Evolutionary conservation across 92 coral and sea anemone genomes (phyloP).

Genomic region (Parazoanthus darwini): DNA sequence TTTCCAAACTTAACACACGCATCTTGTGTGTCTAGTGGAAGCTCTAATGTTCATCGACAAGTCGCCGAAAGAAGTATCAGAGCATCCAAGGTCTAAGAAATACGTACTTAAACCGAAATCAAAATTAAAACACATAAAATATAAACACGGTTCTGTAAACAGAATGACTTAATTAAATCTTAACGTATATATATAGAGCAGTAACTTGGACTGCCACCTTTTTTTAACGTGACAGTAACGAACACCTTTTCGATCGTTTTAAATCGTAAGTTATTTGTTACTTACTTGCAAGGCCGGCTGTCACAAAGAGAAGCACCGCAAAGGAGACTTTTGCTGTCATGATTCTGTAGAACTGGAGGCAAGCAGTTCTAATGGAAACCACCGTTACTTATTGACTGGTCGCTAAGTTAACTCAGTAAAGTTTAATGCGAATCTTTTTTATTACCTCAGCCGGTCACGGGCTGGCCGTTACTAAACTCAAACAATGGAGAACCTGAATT

Average conservation of each 20-base stretch:
- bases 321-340: background rate
- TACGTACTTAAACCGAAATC: background rate
- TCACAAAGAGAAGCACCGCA: background rate
- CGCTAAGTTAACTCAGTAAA: background rate
- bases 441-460: background rate
- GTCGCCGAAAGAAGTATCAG: background rate
- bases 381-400: background rate
- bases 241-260: background rate
- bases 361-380: background rate
- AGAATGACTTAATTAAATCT: background rate
- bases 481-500: background rate
- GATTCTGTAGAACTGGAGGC: background rate
- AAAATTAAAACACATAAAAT: background rate
- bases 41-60: background rate
- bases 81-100: background rate
- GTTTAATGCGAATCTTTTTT: background rate
- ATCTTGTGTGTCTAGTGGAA: background rate
- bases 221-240: background rate
- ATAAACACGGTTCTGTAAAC: background rate
- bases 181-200: background rate
- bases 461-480: background rate
- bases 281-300: conserved; percentile 6
- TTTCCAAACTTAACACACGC: too few species aligned
- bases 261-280: background rate
- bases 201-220: background rate